phyloP scores from a whole-genome alignment of 2,113 vertebrate genomes.

The Callionymus lyra region DNA sequence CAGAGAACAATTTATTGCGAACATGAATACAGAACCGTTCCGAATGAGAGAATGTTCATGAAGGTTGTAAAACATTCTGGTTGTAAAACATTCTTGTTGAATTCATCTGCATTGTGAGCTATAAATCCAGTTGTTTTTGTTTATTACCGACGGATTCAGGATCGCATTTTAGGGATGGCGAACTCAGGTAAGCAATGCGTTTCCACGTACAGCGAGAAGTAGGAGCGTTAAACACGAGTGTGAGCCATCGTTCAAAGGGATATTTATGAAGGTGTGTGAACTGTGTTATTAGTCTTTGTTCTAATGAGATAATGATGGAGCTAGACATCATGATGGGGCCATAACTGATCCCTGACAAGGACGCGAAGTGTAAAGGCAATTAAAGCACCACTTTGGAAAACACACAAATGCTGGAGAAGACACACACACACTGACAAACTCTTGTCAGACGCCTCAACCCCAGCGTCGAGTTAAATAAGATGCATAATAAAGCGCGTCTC shows the following conservation, averaged over 20 bases:
- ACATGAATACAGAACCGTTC: no score
- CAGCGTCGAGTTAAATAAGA: conserved; percentile 44
- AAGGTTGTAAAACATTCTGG: conserved; percentile 15
- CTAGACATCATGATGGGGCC: conserved; percentile 12
- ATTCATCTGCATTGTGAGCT: conserved; percentile 10
- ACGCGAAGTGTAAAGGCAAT: conserved; percentile 1
- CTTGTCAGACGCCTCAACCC: no score
- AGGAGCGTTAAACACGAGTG: conserved; percentile 17
- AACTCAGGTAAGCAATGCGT: conserved; percentile 23
- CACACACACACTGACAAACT: conserved; percentile 15
- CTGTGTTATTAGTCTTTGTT: conserved; percentile 14
- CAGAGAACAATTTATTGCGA: no score
- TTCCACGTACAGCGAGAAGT: conserved; percentile 16
- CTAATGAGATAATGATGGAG: conserved; percentile 21
- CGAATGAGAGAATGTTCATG: not conserved
- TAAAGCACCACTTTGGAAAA: not conserved
- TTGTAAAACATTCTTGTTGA: conserved; percentile 22
- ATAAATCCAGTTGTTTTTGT: conserved; percentile 12
- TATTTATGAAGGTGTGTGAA: conserved; percentile 12
- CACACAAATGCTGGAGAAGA: not conserved
- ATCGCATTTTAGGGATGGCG: conserved; percentile 31
- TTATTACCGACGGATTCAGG: conserved; percentile 19
- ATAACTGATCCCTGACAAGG: conserved; percentile 12
- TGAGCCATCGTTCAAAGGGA: conserved; percentile 28
- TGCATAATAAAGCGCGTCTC: conserved; percentile 43